These are phyloP conservation scores for Calosoma granatense DNA, from an alignment of 1,140 invertebrate species.

Conservation along the genomic window DNA sequence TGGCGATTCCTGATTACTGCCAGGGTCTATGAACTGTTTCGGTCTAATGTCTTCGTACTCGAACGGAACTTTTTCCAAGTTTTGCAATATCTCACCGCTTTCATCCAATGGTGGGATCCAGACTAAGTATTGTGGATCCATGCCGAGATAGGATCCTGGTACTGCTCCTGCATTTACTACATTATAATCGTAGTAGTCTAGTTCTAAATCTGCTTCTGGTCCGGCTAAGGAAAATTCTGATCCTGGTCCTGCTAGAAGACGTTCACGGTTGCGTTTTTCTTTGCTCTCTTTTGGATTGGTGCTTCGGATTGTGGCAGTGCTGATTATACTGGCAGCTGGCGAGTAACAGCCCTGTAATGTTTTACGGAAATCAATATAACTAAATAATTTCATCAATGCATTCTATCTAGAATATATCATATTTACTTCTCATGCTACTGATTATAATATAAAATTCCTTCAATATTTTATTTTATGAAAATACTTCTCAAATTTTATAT, in stretches of 20 bases:
- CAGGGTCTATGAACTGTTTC: slow-evolving; percentile 26
- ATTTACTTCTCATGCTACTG: too few relatives aligned
- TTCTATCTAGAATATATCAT: too few relatives aligned
- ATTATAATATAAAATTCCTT: too few relatives aligned
- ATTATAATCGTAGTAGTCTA: slow-evolving; percentile 85
- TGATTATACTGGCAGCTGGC: slow-evolving; percentile 45
- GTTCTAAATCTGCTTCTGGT: slow-evolving; percentile 62
- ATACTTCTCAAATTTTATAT: too few relatives aligned
- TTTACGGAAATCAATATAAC: too few relatives aligned
- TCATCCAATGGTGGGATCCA: slow-evolving; percentile 74
- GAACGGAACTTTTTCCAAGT: slow-evolving; percentile 15
- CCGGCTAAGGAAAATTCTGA: slow-evolving; percentile 70
- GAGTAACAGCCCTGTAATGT: slow-evolving; percentile 56
- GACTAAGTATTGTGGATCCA: slow-evolving; percentile 77
- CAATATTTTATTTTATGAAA: too few relatives aligned
- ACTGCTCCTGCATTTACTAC: slow-evolving; percentile 67
- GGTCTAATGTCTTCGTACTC: slow-evolving; percentile 25
- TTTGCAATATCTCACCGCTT: slow-evolving; percentile 29
- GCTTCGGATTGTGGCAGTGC: slow-evolving; percentile 48
- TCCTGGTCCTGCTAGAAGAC: slow-evolving; percentile 51
- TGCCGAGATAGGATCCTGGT: slow-evolving; percentile 65
- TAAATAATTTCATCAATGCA: too few relatives aligned
- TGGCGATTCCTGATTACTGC: slow-evolving; percentile 31
- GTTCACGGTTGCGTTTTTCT: slow-evolving; percentile 60
- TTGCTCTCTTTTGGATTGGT: slow-evolving; percentile 65